Base-by-base conservation (phyloP, 2,888 invertebrate genomes). In the Ichneumon xanthorius region DNA sequence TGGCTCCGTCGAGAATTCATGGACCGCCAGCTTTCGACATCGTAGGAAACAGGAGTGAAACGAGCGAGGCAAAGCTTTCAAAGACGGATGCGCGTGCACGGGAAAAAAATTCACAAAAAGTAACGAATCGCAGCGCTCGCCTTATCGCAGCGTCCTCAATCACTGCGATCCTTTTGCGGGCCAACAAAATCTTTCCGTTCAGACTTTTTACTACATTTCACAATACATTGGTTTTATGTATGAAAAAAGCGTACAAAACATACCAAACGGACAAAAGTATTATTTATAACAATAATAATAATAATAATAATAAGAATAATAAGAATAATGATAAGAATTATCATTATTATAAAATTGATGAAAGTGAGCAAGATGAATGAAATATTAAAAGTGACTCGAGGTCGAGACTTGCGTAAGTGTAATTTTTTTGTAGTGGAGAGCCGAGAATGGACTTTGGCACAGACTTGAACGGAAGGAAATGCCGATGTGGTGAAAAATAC, bases 391-490 rank as follows among this genome's bases (percentile, higher is more conserved):
- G 40, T 37, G 4, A 37, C 19, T 33, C 16, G 16, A 50, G 45
- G 48, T 30, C 26, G 68, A 22, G 55, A 7, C 19, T 22, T 19
- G 40, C 45, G 48, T 68, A 19, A 70, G 50, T 6, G 19, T 45
- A 50, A 70, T 50, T 70, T 9, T 40, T 40, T 11, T 40, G 53
- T 53, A 53, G 53, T 11, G 50, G 30, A 45, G 22, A 48, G 48
- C 30, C 6, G 53, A 30, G n/a, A 71, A 71, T 71, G 71, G 71
- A 71, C 71, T 71, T 71, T 71, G 67, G 4, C 45, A 22, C 40
- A 2, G 4, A 45, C 7, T 11, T 14, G 11, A 40, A 55, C 22
- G 65, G 9, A 33, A 9, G n/a, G 65, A n/a, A 70, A 70, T 26
- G 48, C 5, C 50, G 26, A 50, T 50, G 7, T 22, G 19, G 9